Conservation (phyloP, 2,113 vertebrate species). For the Aphelocoma coerulescens region DNA sequence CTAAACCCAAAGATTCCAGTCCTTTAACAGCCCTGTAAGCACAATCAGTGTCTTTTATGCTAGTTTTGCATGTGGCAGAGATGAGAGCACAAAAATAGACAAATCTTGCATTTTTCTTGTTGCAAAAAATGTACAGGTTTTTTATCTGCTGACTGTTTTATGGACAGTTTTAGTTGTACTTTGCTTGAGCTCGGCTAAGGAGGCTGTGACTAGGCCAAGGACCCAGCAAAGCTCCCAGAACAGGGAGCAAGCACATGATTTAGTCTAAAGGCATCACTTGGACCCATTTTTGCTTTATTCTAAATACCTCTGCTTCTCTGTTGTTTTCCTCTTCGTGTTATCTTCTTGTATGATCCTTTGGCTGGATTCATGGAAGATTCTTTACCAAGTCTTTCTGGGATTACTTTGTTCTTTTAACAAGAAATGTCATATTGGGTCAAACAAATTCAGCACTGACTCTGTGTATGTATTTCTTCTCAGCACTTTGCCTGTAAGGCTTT, state of each 20-base stretch:
- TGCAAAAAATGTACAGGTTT: background rate
- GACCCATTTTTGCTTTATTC: background rate
- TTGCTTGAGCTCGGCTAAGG: background rate
- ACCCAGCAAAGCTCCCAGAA: background rate
- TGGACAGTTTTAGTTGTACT: background rate
- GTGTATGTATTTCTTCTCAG: background rate
- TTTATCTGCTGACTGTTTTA: background rate
- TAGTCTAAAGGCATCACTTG: background rate
- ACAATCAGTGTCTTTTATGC: background rate
- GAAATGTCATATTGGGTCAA: background rate
- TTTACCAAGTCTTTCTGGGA: background rate
- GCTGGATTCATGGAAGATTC: background rate
- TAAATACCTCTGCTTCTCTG: background rate
- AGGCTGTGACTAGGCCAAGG: background rate
- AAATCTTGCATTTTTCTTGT: background rate
- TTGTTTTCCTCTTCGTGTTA: background rate
- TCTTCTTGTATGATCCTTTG: background rate
- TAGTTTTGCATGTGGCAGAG: background rate
- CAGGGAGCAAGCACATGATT: background rate
- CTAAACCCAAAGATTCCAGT: background rate
- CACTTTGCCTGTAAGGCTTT: background rate
- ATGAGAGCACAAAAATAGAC: background rate
- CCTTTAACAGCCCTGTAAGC: background rate
- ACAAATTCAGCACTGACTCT: background rate
- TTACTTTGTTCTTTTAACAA: background rate